Conservation (phyloP, 2,888 invertebrate species). For the Ormyrus pomaceus region DNA sequence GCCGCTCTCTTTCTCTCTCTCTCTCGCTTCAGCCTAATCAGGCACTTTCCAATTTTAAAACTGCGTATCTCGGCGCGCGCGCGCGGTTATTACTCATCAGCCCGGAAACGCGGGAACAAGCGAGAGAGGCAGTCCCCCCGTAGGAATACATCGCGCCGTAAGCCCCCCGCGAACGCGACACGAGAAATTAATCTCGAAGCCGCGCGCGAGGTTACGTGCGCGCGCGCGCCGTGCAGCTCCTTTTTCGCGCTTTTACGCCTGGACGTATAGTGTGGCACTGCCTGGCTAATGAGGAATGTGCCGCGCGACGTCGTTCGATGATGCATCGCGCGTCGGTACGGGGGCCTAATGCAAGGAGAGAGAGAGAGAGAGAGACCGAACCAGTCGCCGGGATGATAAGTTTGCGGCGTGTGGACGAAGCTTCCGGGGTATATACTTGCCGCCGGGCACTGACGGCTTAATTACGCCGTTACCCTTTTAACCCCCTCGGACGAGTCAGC, state of each 20-base stretch:
- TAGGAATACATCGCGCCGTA: background rate
- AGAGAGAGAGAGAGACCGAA: background rate
- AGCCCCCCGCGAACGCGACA: background rate
- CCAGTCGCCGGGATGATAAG: conserved; percentile 23
- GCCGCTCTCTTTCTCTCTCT: too few relatives aligned
- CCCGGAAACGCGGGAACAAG: conserved; percentile 26
- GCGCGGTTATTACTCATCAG: conserved; percentile 33
- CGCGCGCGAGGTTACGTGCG: background rate
- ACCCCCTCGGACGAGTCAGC: background rate
- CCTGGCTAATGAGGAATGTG: too few relatives aligned
- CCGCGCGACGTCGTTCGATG: conserved; percentile 1
- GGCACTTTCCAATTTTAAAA: conserved; percentile 38
- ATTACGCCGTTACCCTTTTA: background rate
- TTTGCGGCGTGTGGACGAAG: conserved; percentile 13
- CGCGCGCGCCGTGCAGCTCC: too few relatives aligned
- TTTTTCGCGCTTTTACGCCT: too few relatives aligned
- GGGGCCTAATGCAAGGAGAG: too few relatives aligned
- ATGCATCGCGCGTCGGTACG: conserved; percentile 6
- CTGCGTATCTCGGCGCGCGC: background rate
- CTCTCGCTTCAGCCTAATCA: conserved; percentile 3
- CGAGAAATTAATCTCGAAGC: conserved; percentile 31
- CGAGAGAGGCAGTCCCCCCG: background rate
- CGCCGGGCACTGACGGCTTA: conserved; percentile 11
- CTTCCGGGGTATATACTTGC: too few relatives aligned
- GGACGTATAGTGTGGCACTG: too few relatives aligned